Percentiles rank a stretch among this genome's conserved stretches.
Conservation (phyloP, 2,888 invertebrate genomes). For the Campoletis raptor region DNA sequence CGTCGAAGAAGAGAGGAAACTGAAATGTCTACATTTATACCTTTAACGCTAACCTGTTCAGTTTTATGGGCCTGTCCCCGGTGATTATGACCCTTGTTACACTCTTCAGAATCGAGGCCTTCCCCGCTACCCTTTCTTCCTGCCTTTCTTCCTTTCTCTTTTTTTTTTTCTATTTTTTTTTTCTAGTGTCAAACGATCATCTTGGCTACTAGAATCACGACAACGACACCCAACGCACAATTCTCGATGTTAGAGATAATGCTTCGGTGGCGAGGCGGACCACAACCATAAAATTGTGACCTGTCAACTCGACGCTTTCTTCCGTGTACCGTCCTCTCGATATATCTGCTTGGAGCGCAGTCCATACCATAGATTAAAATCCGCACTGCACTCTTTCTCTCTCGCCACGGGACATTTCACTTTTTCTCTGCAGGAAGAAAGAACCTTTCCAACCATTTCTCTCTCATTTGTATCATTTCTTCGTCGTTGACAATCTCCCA, state of each 20-base stretch:
- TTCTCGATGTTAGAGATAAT: constrained; percentile 62
- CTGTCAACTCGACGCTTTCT: constrained; percentile 55
- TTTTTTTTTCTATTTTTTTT: neutral
- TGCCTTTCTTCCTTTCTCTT: constrained; percentile 44
- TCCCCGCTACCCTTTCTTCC: constrained; percentile 61
- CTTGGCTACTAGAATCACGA: constrained; percentile 57
- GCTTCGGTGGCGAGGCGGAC: constrained; percentile 51
- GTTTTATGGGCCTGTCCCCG: constrained; percentile 64
- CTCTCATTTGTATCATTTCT: constrained; percentile 63
- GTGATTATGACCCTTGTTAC: constrained; percentile 67
- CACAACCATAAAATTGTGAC: constrained; percentile 62
- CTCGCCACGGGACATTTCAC: constrained; percentile 69
- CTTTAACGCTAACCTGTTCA: constrained; percentile 58
- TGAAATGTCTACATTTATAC: constrained; percentile 30
- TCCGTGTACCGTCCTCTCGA: constrained; percentile 42
- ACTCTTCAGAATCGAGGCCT: constrained; percentile 25
- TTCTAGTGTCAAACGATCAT: constrained; percentile 23
- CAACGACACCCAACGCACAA: constrained; percentile 42
- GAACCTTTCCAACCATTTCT: constrained; percentile 46
- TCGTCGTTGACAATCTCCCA: constrained; percentile 59
- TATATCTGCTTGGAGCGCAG: constrained; percentile 35
- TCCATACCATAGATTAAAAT: constrained; percentile 62
- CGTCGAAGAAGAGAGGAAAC: constrained; percentile 1
- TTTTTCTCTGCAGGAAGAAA: constrained; percentile 49
- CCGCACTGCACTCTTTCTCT: constrained; percentile 54